These are phyloP conservation scores for Panulirus ornatus DNA, from an alignment of 1,140 invertebrate genomes.

Conservation along the genomic window DNA sequence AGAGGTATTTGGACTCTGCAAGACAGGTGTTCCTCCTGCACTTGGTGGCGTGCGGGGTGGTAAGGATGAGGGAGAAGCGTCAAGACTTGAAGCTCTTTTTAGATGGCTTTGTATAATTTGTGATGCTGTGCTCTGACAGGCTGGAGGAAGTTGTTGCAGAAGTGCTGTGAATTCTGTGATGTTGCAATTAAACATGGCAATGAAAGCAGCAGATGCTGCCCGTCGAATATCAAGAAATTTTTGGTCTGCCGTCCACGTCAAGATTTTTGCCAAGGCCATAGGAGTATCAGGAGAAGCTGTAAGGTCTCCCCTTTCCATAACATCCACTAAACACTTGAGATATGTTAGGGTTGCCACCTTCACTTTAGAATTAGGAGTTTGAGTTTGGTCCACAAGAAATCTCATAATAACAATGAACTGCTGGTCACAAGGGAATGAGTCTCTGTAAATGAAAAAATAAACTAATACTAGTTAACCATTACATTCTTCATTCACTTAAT, in stretches of 20 bases:
- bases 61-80: constrained; percentile 75
- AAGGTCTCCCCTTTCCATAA: constrained; percentile 78
- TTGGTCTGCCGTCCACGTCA: constrained; percentile 81
- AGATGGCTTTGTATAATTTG: constrained; percentile 91
- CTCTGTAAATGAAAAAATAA: constrained; percentile 78
- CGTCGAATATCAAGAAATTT: constrained; percentile 86
- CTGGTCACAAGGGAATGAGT: constrained; percentile 83
- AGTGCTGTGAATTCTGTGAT: constrained; percentile 91
- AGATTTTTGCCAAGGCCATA: constrained; percentile 79
- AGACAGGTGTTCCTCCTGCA: constrained; percentile 67
- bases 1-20: constrained; percentile 73
- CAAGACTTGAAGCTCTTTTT: constrained; percentile 79
- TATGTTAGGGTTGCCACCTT: constrained; percentile 87
- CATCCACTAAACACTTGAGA: constrained; percentile 84
- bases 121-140: constrained; percentile 86
- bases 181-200: constrained; percentile 90
- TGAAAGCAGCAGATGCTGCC: constrained; percentile 87
- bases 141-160: constrained; percentile 86
- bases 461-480: not conserved
- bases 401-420: constrained; percentile 84
- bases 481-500: not conserved
- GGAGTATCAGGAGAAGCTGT: constrained; percentile 78
- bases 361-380: constrained; percentile 92
- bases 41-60: constrained; percentile 75
- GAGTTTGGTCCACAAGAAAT: constrained; percentile 92